Evolutionary conservation across 2,113 vertebrate genomes (phyloP).

Genomic region (Herpetotheres cachinnans): DNA sequence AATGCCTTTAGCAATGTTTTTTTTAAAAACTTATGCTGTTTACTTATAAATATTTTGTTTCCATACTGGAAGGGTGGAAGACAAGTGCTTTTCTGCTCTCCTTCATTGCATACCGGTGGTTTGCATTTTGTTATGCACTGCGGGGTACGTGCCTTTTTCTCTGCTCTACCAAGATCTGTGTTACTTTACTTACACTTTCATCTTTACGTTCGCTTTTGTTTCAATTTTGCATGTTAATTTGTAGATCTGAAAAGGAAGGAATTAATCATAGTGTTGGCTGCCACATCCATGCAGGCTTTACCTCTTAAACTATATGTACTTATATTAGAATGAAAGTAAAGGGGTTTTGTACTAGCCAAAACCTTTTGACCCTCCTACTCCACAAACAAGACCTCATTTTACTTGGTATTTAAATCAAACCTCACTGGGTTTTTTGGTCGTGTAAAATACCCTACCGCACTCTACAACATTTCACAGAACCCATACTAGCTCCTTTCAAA

Average conservation of each 20-base stretch:
- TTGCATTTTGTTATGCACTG: not conserved
- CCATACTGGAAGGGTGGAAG: not conserved
- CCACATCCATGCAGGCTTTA: not conserved
- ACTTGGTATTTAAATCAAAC: not conserved
- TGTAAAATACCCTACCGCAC: not conserved
- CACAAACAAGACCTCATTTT: not conserved
- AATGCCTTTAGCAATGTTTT: not conserved
- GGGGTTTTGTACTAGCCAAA: not conserved
- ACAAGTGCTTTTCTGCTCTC: not conserved
- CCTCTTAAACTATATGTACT: not conserved
- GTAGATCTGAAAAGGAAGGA: not conserved
- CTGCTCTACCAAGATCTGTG: not conserved
- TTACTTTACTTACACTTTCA: not conserved
- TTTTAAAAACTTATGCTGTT: not conserved
- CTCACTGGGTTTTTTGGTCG: not conserved
- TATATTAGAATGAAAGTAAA: not conserved
- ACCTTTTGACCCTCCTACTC: not conserved
- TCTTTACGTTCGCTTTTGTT: constrained; percentile 1
- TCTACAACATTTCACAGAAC: not conserved
- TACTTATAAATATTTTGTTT: not conserved
- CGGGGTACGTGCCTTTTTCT: not conserved
- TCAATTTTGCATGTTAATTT: not conserved
- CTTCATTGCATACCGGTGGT: not conserved
- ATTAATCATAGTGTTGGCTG: not conserved
- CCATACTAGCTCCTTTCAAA: not conserved